Evolutionary conservation across 2,888 invertebrate genomes (phyloP).

Genomic region (Oxyscelio sp.): DNA sequence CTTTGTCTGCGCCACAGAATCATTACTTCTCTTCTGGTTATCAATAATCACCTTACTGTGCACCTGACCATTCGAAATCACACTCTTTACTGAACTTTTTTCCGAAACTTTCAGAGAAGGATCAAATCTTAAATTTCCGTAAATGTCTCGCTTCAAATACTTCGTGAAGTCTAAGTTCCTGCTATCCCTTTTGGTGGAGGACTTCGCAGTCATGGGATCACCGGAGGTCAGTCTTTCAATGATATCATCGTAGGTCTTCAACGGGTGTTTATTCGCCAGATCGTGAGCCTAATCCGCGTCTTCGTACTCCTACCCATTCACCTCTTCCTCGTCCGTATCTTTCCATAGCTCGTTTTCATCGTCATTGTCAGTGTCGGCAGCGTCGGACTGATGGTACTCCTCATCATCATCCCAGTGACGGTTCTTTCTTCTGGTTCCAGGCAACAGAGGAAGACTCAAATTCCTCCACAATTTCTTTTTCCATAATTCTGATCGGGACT

Average conservation of each 20-base stretch:
- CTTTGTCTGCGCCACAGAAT: slow-evolving; percentile 77
- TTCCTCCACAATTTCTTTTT: slow-evolving; percentile 53
- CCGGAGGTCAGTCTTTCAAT: slow-evolving; percentile 82
- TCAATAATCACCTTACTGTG: slow-evolving; percentile 50
- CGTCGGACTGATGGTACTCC: slow-evolving; percentile 42
- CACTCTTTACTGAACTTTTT: slow-evolving; percentile 34
- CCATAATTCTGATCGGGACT: slow-evolving; percentile 48
- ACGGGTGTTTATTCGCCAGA: slow-evolving; percentile 78
- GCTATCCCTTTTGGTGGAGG: slow-evolving; percentile 78
- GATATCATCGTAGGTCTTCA: slow-evolving; percentile 86
- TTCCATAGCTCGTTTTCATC: slow-evolving; percentile 54
- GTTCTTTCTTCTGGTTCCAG: slow-evolving; percentile 33
- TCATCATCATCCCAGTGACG: slow-evolving; percentile 35
- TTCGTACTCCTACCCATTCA: slow-evolving; percentile 28
- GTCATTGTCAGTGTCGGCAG: slow-evolving; percentile 58
- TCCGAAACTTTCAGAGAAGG: slow-evolving; percentile 74
- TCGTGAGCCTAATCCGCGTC: slow-evolving; percentile 74
- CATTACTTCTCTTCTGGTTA: slow-evolving; percentile 70
- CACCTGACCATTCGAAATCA: slow-evolving; percentile 25
- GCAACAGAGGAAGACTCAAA: slow-evolving; percentile 25
- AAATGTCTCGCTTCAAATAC: slow-evolving; percentile 80
- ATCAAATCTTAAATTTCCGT: slow-evolving; percentile 79
- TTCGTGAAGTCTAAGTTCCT: slow-evolving; percentile 80
- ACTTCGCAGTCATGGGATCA: slow-evolving; percentile 76
- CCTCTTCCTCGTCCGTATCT: slow-evolving; percentile 65